Conservation (phyloP, 2,888 invertebrate species). For the Eristalinus sepulchralis region DNA sequence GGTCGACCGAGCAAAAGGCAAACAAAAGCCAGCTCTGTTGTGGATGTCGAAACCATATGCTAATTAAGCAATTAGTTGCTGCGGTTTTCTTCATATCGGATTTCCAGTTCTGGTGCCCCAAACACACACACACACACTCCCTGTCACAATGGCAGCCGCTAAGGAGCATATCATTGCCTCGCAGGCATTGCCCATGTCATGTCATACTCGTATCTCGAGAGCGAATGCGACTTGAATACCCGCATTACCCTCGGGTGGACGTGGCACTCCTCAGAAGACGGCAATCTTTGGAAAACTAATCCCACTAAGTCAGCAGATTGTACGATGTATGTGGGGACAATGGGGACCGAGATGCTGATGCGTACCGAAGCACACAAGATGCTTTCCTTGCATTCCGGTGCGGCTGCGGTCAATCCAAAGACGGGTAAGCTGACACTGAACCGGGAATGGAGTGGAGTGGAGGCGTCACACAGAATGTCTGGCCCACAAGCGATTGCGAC, state of each 20-base stretch:
- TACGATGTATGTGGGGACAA: constrained; percentile 19
- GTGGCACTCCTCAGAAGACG: constrained; percentile 43
- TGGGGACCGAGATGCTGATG: background rate
- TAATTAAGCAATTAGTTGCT: constrained; percentile 81
- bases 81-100: constrained; percentile 76
- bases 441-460: background rate
- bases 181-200: constrained; percentile 48
- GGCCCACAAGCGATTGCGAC: constrained; percentile 67
- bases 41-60: constrained; percentile 79
- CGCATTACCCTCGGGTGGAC: constrained; percentile 59
- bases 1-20: constrained; percentile 5
- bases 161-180: constrained; percentile 25
- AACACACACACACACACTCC: constrained; percentile 5
- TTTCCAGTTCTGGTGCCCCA: constrained; percentile 51
- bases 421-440: background rate
- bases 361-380: constrained; percentile 33
- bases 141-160: constrained; percentile 13
- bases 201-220: constrained; percentile 58
- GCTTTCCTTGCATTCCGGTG: constrained; percentile 47
- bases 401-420: constrained; percentile 64
- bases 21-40: constrained; percentile 25
- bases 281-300: constrained; percentile 50
- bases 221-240: constrained; percentile 52
- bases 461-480: constrained; percentile 48
- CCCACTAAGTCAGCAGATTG: constrained; percentile 62